Base-by-base conservation (phyloP, 2,797 vertebrate species). In the Chlorospingus semifuscus region DNA sequence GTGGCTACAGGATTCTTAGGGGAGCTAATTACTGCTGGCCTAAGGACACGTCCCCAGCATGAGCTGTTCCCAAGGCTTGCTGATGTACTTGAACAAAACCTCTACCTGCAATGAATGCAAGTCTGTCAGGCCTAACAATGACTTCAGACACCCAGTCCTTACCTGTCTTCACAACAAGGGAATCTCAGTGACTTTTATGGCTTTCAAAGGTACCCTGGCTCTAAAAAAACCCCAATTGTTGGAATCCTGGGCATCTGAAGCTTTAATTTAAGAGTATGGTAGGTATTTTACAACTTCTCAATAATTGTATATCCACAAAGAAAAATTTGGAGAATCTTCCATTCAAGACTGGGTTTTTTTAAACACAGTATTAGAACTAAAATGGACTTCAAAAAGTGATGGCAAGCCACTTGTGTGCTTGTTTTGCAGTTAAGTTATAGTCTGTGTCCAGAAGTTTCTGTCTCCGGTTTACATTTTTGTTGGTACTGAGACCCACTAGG, bases 11-110 rank as follows among this genome's bases (percentile, higher is more conserved):
- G 29, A 53, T 77, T 93, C 86, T 81, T 83, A 13, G 0, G 14
- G 86, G 89, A 95, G 44, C 74, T 90, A 89, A 95, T 93, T 96
- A 78, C 69, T 63, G 49, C 37, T 90, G 88, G 49, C 85, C 44
- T 56, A 41, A 74, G 79, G 60, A 86, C 4, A 30, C 19, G 32
- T 87, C 21, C 63, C 56, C 61, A 75, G 69, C 39, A 26, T 27
- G 24, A 21, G 61, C 44, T 78, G 39, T 50, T 47, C n/a, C 57
- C 41, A n/a, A 79, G 49, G 50, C 41, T 74, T 37, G 19, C 27
- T 86, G 20, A 11, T 8, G 53, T 36, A 21, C 27, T 87, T 79
- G 64, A 37, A 8, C 53, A 81, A 46, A 80, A 41, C 14, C 11
- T 37, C 3, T 24, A 44, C 56, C 56, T 82, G 30, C 24, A 52